Evolutionary conservation across 2,113 vertebrate genomes (phyloP).

Genomic region (Neogobius melanostomus): DNA sequence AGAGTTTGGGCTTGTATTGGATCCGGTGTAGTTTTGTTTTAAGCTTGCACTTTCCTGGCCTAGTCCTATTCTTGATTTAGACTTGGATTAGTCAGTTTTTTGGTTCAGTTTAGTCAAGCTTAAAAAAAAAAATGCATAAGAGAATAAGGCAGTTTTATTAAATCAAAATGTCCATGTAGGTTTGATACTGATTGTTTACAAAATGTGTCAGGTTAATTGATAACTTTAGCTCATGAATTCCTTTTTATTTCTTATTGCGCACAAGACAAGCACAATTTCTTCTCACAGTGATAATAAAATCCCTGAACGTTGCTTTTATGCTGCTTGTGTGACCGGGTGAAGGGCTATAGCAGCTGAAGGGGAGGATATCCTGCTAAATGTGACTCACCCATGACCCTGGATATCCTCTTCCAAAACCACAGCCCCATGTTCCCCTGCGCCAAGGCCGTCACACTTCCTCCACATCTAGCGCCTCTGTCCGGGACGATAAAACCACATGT

Average conservation of each 20-base stretch:
- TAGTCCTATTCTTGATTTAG: too few species aligned
- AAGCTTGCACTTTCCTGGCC: too few species aligned
- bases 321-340: conserved; percentile 13
- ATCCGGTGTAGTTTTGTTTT: not conserved
- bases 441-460: conserved; percentile 47
- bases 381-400: conserved; percentile 56
- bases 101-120: not conserved
- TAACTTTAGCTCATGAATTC: not conserved
- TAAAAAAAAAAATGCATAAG: not conserved
- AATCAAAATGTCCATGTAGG: too few species aligned
- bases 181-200: too few species aligned
- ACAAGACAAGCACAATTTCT: conserved; percentile 33
- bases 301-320: conserved; percentile 25
- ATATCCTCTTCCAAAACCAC: conserved; percentile 65
- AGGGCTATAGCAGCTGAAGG: conserved; percentile 11
- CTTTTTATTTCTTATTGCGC: not conserved
- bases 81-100: not conserved
- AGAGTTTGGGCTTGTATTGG: not conserved
- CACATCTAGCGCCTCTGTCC: conserved; percentile 8
- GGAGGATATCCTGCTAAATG: conserved; percentile 68
- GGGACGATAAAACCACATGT: conserved; percentile 15
- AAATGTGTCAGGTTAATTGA: too few species aligned
- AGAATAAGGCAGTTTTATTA: too few species aligned
- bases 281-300: conserved; percentile 23
- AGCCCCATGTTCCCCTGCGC: conserved; percentile 14